A percentile compares a stretch with the other conserved stretches of the same genome.
These are phyloP conservation scores for Dorcus hopei DNA, from an alignment of 2,888 invertebrate species.

Conservation along the genomic window DNA sequence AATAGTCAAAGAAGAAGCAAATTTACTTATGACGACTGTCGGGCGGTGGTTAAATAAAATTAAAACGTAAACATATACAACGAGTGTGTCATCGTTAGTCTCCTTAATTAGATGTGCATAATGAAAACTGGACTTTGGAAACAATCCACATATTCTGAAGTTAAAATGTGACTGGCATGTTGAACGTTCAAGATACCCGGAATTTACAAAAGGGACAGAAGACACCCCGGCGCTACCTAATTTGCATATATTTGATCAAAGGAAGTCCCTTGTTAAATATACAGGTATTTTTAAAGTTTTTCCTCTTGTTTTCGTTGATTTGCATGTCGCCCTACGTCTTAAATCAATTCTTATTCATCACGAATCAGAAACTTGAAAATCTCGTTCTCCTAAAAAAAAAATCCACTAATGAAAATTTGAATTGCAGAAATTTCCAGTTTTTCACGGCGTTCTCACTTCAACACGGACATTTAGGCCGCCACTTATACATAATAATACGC, in stretches of 20 bases:
- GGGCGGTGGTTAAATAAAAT: too few species aligned
- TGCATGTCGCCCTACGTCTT: constrained; percentile 35
- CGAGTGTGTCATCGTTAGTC: constrained; percentile 20
- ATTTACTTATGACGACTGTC: too few species aligned
- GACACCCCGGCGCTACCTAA: constrained; percentile 1
- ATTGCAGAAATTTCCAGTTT: constrained; percentile 35
- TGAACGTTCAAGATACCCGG: background rate
- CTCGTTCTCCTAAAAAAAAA: constrained; percentile 32
- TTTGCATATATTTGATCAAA: constrained; percentile 26
- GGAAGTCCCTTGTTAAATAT: constrained; percentile 42
- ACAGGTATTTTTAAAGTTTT: constrained; percentile 36
- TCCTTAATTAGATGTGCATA: constrained; percentile 33
- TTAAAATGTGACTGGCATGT: constrained; percentile 33
- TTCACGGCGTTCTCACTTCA: constrained; percentile 27
- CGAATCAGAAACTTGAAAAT: constrained; percentile 37
- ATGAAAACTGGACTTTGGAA: constrained; percentile 32
- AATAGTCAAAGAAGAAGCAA: too few species aligned
- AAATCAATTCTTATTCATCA: constrained; percentile 39
- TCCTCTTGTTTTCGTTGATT: constrained; percentile 40
- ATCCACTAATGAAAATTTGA: constrained; percentile 40
- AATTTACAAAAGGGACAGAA: constrained; percentile 2
- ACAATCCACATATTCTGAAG: constrained; percentile 33
- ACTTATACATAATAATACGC: constrained; percentile 41
- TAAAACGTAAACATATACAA: constrained; percentile 11
- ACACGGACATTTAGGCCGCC: constrained; percentile 20